Conservation (phyloP, 2,797 vertebrate species). For the Cossypha niveicapilla region DNA sequence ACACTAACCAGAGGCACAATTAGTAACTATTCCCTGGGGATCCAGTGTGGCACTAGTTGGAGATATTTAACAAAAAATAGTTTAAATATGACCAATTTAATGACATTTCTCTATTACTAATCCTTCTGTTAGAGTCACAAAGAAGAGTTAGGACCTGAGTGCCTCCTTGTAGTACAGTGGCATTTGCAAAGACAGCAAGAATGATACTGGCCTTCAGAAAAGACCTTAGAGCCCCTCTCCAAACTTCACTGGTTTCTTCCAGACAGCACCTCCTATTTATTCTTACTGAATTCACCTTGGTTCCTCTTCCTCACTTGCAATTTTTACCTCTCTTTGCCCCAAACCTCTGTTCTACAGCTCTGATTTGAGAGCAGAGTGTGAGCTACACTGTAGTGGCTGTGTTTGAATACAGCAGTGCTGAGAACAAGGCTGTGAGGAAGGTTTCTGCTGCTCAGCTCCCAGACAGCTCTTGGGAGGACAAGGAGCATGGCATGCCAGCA, state of each 20-base stretch:
- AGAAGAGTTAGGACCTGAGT: background rate
- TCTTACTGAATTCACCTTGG: background rate
- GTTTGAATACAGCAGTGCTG: background rate
- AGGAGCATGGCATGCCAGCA: background rate
- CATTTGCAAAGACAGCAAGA: background rate
- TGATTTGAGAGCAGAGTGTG: background rate
- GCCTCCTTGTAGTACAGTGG: background rate
- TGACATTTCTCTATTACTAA: background rate
- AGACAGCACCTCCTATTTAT: background rate
- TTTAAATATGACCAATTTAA: background rate
- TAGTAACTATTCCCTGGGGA: background rate
- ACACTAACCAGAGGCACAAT: background rate
- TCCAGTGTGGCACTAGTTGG: background rate
- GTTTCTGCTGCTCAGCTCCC: background rate
- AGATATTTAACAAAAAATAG: background rate
- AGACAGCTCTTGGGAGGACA: background rate
- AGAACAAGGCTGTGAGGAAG: background rate
- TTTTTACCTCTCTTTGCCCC: background rate
- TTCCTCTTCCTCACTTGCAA: background rate
- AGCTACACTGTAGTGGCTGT: background rate
- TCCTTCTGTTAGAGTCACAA: background rate
- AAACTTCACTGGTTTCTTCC: background rate
- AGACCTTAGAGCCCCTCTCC: background rate
- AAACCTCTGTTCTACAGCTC: background rate
- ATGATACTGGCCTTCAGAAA: background rate